Conservation (phyloP, 1,140 invertebrate genomes). For the Gonatopus flavifemur region DNA sequence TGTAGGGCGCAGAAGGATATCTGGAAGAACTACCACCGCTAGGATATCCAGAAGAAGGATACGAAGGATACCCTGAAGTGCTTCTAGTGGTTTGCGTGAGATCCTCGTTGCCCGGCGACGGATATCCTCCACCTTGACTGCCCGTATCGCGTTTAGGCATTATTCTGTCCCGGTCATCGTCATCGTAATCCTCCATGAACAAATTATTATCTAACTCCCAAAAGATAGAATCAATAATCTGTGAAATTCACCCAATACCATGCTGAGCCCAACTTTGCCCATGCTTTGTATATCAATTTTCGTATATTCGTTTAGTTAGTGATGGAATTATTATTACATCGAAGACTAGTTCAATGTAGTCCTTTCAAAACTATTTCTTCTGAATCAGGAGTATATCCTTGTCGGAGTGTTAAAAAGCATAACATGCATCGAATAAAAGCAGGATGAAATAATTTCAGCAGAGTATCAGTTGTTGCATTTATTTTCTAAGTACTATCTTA, state of each 20-base stretch:
- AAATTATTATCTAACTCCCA: conserved; percentile 40
- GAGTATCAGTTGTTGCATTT: no score
- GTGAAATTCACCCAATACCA: conserved; percentile 14
- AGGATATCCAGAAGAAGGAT: conserved; percentile 16
- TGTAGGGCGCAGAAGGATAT: neutral
- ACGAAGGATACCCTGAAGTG: conserved; percentile 21
- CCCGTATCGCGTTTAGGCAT: neutral
- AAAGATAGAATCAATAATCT: neutral
- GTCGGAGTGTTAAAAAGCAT: no score
- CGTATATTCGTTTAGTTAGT: no score
- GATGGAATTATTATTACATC: no score
- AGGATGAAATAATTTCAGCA: no score
- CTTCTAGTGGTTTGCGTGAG: neutral
- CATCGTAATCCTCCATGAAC: conserved; percentile 45
- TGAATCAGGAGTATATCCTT: no score
- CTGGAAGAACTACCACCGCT: conserved; percentile 2
- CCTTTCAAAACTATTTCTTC: no score
- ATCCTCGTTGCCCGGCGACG: neutral
- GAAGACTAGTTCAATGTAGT: no score
- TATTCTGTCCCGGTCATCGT: conserved; percentile 22
- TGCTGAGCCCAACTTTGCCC: conserved; percentile 27
- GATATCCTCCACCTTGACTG: neutral
- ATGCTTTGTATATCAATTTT: no score
- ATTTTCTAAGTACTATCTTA: no score
- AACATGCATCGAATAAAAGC: no score